These are phyloP conservation scores for Gerris lacustris DNA, from an alignment of 2,888 invertebrate species.

Conservation along the genomic window DNA sequence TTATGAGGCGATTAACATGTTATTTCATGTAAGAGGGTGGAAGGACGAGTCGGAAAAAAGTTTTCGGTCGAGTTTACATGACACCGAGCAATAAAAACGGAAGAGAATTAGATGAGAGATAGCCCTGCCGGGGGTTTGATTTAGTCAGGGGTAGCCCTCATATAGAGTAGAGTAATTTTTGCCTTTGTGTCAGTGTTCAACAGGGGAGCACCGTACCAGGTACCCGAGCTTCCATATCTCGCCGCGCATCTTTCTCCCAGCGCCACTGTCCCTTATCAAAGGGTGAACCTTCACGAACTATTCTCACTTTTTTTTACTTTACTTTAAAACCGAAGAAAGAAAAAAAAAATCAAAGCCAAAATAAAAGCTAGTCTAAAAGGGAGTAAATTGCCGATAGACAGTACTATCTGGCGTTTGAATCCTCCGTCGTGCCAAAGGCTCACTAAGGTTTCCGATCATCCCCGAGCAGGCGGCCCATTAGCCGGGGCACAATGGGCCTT, in stretches of 20 bases:
- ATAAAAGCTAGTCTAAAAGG: too few species aligned
- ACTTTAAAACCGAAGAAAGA: background rate
- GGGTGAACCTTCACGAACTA: background rate
- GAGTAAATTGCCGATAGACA: slow-evolving; percentile 2
- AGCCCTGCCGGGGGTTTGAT: background rate
- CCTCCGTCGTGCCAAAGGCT: too few species aligned
- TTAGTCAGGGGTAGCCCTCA: background rate
- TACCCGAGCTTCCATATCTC: background rate
- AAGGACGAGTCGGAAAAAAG: too few species aligned
- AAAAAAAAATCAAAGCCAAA: background rate
- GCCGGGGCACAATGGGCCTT: background rate
- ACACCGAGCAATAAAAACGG: background rate
- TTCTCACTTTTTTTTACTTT: background rate
- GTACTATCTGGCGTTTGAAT: too few species aligned
- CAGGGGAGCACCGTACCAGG: background rate
- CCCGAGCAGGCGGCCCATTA: too few species aligned
- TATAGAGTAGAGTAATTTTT: background rate
- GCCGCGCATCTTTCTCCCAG: background rate
- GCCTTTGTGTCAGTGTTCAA: background rate
- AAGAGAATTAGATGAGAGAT: background rate
- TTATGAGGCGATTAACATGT: too few species aligned
- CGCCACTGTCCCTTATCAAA: slow-evolving; percentile 1
- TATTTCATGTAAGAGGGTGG: too few species aligned
- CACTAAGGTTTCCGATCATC: too few species aligned
- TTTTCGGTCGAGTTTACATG: background rate